These are phyloP conservation scores for Hydrophis major DNA, from an alignment of 2,797 vertebrate species.

Conservation along the genomic window DNA sequence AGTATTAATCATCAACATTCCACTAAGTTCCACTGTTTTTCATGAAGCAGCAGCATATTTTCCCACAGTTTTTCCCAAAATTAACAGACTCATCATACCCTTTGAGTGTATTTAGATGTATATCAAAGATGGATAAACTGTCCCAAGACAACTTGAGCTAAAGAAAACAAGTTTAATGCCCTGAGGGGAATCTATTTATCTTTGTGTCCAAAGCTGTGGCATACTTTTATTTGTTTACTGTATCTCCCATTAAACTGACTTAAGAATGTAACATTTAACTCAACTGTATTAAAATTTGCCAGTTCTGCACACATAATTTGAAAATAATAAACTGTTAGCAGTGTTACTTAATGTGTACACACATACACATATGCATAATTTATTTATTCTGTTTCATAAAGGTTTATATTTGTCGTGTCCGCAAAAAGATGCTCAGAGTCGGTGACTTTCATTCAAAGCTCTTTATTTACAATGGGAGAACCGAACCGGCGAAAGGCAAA, in stretches of 20 bases:
- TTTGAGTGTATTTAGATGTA: slow-evolving; percentile 9
- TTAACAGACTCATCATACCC: background rate
- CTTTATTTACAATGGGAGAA: no score
- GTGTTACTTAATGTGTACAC: background rate
- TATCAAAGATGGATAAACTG: slow-evolving; percentile 17
- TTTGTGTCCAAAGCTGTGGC: slow-evolving; percentile 14
- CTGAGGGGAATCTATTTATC: background rate
- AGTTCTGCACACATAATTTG: background rate
- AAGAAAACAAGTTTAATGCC: background rate
- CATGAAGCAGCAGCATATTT: background rate
- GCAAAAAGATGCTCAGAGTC: no score
- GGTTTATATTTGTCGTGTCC: background rate
- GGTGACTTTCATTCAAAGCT: no score
- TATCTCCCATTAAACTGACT: slow-evolving; percentile 2
- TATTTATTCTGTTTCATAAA: background rate
- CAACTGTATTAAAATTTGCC: background rate
- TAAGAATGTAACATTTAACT: background rate
- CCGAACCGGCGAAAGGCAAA: no score
- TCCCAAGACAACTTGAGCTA: background rate
- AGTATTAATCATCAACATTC: background rate
- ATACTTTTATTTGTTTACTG: slow-evolving; percentile 18
- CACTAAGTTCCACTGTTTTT: background rate
- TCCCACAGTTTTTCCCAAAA: background rate
- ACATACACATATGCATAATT: background rate
- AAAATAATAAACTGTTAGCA: background rate